Conservation (phyloP, 2,888 invertebrate genomes). For the Rutpela maculata region DNA sequence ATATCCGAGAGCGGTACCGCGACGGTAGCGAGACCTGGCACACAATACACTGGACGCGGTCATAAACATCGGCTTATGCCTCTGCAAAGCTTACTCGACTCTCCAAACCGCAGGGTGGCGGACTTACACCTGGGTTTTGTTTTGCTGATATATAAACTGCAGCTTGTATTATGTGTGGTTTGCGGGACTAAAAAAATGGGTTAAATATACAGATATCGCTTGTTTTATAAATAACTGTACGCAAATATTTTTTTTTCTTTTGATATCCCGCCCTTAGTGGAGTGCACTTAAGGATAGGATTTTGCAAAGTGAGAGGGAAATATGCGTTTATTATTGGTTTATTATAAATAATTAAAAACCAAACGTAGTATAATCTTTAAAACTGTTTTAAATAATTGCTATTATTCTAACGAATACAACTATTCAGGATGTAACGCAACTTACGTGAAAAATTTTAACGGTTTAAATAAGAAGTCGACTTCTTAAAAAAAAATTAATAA, state of each 20-base stretch:
- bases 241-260: background rate
- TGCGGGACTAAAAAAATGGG: background rate
- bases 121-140: slow-evolving; percentile 48
- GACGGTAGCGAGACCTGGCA: slow-evolving; percentile 15
- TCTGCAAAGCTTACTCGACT: slow-evolving; percentile 44
- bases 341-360: too few species aligned
- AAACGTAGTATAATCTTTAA: too few species aligned
- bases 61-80: slow-evolving; percentile 52
- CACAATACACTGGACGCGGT: slow-evolving; percentile 49
- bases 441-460: too few species aligned
- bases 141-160: slow-evolving; percentile 49
- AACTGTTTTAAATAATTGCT: too few species aligned
- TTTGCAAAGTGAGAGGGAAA: too few species aligned
- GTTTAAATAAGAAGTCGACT: too few species aligned
- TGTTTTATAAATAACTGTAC: background rate
- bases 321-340: too few species aligned
- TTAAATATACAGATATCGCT: background rate
- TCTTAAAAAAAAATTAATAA: too few species aligned
- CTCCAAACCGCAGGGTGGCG: slow-evolving; percentile 46
- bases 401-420: too few species aligned
- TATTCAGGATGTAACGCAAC: too few species aligned
- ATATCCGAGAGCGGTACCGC: slow-evolving; percentile 53
- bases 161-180: slow-evolving; percentile 9
- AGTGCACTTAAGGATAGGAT: too few species aligned
- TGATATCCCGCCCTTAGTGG: too few species aligned